These are phyloP conservation scores for Patagioenas fasciata DNA, from an alignment of 2,113 vertebrate species.

Conservation along the genomic window DNA sequence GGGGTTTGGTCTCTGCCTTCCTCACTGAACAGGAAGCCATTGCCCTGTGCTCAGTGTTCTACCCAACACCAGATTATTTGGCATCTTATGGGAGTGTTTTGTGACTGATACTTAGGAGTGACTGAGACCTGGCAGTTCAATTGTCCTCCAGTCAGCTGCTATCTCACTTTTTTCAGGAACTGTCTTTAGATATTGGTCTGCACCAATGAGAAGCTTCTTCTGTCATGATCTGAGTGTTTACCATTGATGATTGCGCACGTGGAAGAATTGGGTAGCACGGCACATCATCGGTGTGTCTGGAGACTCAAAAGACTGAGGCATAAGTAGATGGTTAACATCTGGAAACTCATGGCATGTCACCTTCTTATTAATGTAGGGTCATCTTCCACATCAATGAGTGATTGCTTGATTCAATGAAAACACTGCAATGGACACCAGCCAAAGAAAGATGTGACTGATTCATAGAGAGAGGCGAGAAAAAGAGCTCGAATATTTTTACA, in stretches of 20 bases:
- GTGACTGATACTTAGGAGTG: neutral
- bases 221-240: neutral
- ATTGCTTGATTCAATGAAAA: neutral
- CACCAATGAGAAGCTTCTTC: accelerated
- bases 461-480: neutral
- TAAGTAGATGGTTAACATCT: neutral
- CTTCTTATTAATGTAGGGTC: neutral
- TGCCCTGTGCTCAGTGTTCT: neutral
- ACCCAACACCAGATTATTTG: neutral
- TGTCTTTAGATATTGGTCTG: neutral
- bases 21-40: neutral
- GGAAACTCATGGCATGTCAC: neutral
- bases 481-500: neutral
- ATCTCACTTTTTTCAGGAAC: neutral
- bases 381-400: neutral
- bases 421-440: neutral
- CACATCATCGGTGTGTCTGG: neutral
- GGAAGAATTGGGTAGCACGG: neutral
- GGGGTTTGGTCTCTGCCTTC: neutral
- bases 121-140: neutral
- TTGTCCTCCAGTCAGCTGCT: neutral
- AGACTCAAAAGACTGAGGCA: neutral
- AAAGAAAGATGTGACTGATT: neutral
- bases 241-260: neutral
- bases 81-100: neutral